Evolutionary conservation across 2,888 invertebrate species (phyloP).

Genomic region (Drosophila mulleri): DNA sequence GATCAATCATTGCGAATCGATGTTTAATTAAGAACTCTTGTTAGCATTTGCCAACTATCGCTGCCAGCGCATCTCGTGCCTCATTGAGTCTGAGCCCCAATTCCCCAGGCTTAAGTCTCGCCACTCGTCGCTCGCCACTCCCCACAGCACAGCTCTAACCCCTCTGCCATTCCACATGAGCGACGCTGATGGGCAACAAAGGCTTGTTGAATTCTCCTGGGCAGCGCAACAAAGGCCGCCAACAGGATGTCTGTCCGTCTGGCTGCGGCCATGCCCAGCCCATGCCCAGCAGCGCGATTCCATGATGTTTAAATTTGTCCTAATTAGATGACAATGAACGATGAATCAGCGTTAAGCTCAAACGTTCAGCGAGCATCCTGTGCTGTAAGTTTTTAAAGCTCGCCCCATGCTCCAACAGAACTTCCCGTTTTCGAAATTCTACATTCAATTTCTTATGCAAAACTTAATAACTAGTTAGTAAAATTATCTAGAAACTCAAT

Average conservation of each 20-base stretch:
- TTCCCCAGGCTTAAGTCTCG: constrained; percentile 2
- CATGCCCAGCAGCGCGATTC: constrained; percentile 42
- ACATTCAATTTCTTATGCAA: not conserved
- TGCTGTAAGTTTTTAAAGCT: constrained; percentile 3
- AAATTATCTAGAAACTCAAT: not conserved
- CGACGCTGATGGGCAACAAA: constrained; percentile 70
- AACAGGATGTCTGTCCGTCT: constrained; percentile 42
- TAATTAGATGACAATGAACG: constrained; percentile 84
- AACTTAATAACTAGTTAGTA: not conserved
- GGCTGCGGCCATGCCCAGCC: constrained; percentile 2
- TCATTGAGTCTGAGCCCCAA: constrained; percentile 35
- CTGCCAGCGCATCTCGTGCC: constrained; percentile 60
- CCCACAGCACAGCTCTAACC: not conserved
- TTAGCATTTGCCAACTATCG: constrained; percentile 81
- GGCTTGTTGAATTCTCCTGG: constrained; percentile 64
- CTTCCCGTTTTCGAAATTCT: not conserved
- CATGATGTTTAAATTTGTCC: constrained; percentile 83
- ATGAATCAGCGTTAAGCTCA: constrained; percentile 70
- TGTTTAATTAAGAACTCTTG: constrained; percentile 85
- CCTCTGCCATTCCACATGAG: constrained; percentile 44
- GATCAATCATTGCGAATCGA: constrained; percentile 85
- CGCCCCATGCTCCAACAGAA: too few relatives aligned
- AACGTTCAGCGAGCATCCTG: constrained; percentile 9
- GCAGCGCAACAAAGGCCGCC: constrained; percentile 27
- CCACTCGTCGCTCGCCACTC: not conserved